Conservation (phyloP, 2,888 invertebrate genomes). For the Hyles lineata region DNA sequence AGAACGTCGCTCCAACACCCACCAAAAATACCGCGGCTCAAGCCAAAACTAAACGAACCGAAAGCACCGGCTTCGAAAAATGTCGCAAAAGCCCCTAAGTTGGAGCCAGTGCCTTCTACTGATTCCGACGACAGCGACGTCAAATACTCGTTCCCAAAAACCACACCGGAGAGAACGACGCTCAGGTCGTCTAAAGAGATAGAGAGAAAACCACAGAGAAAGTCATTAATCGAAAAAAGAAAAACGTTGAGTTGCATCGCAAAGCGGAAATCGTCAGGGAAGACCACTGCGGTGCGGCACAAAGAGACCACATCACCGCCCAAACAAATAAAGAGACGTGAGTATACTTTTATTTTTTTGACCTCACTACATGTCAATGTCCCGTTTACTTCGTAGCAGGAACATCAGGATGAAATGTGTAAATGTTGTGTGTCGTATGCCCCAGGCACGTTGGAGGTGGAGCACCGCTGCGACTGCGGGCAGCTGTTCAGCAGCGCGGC, state of each 20-base stretch:
- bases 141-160: slow-evolving; percentile 76
- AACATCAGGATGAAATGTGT: not conserved
- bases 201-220: slow-evolving; percentile 50
- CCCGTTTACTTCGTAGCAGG: not conserved
- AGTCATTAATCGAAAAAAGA: slow-evolving; percentile 62
- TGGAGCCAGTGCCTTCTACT: slow-evolving; percentile 57
- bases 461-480: slow-evolving; percentile 83
- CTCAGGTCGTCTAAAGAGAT: slow-evolving; percentile 44
- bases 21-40: slow-evolving; percentile 71
- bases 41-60: slow-evolving; percentile 60
- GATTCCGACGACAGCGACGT: slow-evolving; percentile 79
- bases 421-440: not conserved
- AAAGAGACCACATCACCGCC: slow-evolving; percentile 53
- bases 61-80: slow-evolving; percentile 50
- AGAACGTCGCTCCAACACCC: slow-evolving; percentile 74
- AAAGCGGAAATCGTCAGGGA: slow-evolving; percentile 71
- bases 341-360: slow-evolving; percentile 50
- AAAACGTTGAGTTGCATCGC: slow-evolving; percentile 69
- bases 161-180: slow-evolving; percentile 44
- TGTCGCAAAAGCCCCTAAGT: slow-evolving; percentile 48
- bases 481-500: slow-evolving; percentile 77
- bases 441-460: slow-evolving; percentile 62
- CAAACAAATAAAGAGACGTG: slow-evolving; percentile 70
- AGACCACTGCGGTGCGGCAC: slow-evolving; percentile 51
- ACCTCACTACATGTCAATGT: not conserved